A percentile compares a stretch with the other conserved stretches of the same genome.
Conservation (phyloP, 2,113 vertebrate species). For the Phylloscopus whistleri region DNA sequence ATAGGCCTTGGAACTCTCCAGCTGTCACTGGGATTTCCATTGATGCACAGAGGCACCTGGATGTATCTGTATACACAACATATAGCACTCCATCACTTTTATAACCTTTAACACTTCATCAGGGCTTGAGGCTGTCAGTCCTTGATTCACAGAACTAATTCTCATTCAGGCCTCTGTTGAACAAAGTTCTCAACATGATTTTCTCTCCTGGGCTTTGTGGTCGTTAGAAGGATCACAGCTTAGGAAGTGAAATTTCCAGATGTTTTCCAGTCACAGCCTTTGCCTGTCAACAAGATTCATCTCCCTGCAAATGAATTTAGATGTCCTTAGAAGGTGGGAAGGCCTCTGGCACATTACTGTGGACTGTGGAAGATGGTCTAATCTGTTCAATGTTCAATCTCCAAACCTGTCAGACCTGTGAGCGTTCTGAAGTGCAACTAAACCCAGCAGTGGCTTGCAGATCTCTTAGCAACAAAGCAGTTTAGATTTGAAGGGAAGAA, state of each 20-base stretch:
- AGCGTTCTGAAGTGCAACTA: neutral
- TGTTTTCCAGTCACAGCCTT: neutral
- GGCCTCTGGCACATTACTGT: neutral
- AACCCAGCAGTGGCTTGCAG: neutral
- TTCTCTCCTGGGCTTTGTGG: neutral
- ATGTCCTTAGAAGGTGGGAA: neutral
- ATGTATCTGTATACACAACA: neutral
- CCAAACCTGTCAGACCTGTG: neutral
- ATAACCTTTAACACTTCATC: neutral
- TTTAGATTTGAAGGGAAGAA: neutral
- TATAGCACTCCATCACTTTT: too few species aligned
- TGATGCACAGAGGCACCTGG: neutral
- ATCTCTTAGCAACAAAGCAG: neutral
- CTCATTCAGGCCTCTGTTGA: neutral
- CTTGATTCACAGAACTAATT: neutral
- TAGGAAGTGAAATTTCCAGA: neutral
- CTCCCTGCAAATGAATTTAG: neutral
- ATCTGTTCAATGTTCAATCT: neutral
- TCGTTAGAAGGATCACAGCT: neutral
- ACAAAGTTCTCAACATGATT: neutral
- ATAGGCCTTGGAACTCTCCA: neutral
- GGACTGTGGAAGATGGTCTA: neutral
- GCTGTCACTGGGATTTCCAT: neutral
- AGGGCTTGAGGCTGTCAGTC: neutral
- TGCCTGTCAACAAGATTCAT: neutral